Evolutionary conservation across 2,888 invertebrate species (phyloP), one percentile per base, ranked within the genome.

Genomic region (Ennomos erosarius): DNA sequence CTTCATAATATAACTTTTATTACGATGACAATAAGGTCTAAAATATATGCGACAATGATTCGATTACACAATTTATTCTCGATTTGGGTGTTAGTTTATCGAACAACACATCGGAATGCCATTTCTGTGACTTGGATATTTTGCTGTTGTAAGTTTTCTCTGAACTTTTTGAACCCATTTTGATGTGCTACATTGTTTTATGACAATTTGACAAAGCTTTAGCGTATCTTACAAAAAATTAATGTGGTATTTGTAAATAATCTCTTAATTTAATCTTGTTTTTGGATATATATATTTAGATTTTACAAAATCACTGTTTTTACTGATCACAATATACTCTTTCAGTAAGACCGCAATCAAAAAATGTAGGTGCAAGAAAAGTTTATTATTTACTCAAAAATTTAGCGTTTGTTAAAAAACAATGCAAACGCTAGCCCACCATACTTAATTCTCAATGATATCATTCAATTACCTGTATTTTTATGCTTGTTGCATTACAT

Each of bases 121-220:
- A 61, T 61, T 61, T 62, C 59, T 65, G 65, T 77, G 79, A 79
- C 73, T 62, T 64, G 57, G 76, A 71, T 59, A 69, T 75, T 77
- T 73, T 40, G 62, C 38, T 43, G 48, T 48, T 50, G 44, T 54
- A 40, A 10, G 45, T 39, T 38, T 39, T 39, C n/a, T 11, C 8
- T 40, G 12, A 10, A 36, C 10, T 8, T 44, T 26, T 9, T 9
- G 12, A n/a, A 35, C 35, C 10, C 11, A 40, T 42, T 35, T 33
- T 40, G 6, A 10, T 35, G 6, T 10, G 39, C n/a, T 26, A 26
- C 26, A 6, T 26, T 6, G 26, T 42, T 37, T 0, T 12, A 12
- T 35, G 45, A 47, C 11, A 40, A 33, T 5, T 55, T 42, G 11
- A 49, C 44, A 50, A 45, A 10, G 16, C 38, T 45, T 26, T 39